These are phyloP conservation scores for Holothuria glaberrima DNA, from an alignment of 35 echinoderm and acorn worm genomes.

Conservation along the genomic window DNA sequence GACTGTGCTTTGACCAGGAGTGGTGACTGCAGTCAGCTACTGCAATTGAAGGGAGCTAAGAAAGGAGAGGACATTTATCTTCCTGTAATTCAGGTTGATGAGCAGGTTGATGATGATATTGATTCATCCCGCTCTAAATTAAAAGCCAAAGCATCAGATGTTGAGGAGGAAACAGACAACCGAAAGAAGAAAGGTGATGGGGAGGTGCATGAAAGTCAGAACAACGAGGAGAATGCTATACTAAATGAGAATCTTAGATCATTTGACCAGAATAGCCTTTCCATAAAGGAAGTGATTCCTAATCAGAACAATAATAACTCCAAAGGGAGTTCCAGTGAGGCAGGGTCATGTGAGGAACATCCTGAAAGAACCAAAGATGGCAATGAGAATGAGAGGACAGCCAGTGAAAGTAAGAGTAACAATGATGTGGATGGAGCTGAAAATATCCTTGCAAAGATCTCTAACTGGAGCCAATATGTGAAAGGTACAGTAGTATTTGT, in stretches of 20 bases:
- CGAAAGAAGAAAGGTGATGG: neutral
- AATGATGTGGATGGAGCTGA: too few species aligned
- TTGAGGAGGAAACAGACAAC: neutral
- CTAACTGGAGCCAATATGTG: neutral
- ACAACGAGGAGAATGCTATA: neutral
- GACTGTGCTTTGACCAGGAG: neutral
- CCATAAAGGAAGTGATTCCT: neutral
- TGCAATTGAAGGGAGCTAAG: neutral
- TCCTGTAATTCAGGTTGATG: constrained; percentile 28
- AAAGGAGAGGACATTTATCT: constrained; percentile 37
- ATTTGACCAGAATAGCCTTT: neutral
- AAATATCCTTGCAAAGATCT: neutral
- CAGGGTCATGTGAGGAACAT: too few species aligned
- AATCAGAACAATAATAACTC: constrained; percentile 43
- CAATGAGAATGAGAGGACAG: too few species aligned
- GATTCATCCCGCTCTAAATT: neutral
- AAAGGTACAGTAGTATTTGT: neutral
- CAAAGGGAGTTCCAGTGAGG: neutral
- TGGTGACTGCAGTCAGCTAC: neutral
- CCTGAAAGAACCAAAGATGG: too few species aligned
- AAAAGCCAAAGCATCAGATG: neutral
- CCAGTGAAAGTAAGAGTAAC: too few species aligned
- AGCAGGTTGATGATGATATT: neutral
- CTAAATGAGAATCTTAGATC: neutral
- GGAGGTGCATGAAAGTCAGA: neutral